Evolutionary conservation across 1,140 invertebrate species (phyloP), one percentile per base, ranked within the genome.

Genomic region (Bombus superbus): DNA sequence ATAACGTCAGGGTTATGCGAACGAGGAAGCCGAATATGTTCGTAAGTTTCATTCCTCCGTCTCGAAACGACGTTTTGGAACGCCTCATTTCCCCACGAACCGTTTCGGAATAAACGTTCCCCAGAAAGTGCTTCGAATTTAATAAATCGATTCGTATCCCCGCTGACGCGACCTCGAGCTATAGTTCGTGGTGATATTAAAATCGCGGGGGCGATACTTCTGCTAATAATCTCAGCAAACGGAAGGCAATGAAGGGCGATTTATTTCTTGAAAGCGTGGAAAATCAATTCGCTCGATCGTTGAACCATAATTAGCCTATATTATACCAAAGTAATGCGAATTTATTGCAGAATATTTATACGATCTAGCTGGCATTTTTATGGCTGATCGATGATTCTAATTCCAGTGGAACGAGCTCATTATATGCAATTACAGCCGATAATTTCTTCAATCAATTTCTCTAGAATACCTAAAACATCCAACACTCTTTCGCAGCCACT

Each of bases 71-170:
- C 32, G 42, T 66, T 72, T 59, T 18, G 40, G 28, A 74, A 81
- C 86, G n/a, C 57, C 80, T 76, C 86, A 47, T 79, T 78, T 85
- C 73, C 68, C 57, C 73, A n/a, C 28, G 57, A 71, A 85, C 35
- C 73, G 86, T 77, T 68, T 74, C 25, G 18, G 74, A 59, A 59
- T 72, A 81, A 44, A 40, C 47, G 62, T 74, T 62, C 62, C 64
- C 32, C 25, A 25, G 64, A 38, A 64, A 47, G 25, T 42, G 42
- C 59, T 75, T 88, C 66, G 68, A 78, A 59, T 83, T 87, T 84
- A 75, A 82, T 66, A 81, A 88, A 78, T 40, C 47, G 82, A 79
- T 35, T 72, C 73, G 32, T 13, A 47, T 73, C 47, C 57, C n/a
- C n/a, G 64, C 18, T 69, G 47, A 69, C 32, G 44, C 64, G 73